Conservation (phyloP, 2,888 invertebrate genomes). For the Biston stratarius region DNA sequence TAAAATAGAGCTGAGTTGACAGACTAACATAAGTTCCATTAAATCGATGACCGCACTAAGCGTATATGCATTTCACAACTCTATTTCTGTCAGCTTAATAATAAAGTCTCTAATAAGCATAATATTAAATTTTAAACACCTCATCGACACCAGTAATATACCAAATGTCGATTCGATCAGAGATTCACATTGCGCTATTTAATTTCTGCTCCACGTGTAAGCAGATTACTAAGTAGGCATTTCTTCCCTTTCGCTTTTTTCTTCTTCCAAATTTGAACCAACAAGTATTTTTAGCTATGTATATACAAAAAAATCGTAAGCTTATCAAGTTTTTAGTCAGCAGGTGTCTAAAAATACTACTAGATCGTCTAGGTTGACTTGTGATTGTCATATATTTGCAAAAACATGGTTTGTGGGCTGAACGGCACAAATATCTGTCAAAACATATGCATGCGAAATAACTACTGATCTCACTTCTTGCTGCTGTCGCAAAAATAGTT, state of each 20-base stretch:
- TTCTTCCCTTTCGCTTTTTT: too few species aligned
- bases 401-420: neutral
- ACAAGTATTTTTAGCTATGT: neutral
- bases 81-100: too few species aligned
- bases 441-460: slow-evolving; percentile 12
- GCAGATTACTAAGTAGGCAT: too few species aligned
- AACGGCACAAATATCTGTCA: slow-evolving; percentile 6
- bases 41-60: slow-evolving; percentile 1
- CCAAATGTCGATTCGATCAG: too few species aligned
- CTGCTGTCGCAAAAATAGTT: neutral
- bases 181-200: too few species aligned
- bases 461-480: neutral
- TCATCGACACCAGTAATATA: too few species aligned
- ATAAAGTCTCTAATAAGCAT: too few species aligned
- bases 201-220: too few species aligned
- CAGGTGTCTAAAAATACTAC: neutral
- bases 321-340: neutral
- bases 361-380: neutral
- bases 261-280: neutral
- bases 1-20: neutral
- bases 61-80: too few species aligned
- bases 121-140: too few species aligned
- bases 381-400: slow-evolving; percentile 2
- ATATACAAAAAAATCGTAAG: neutral
- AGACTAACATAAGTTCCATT: neutral